Conservation (phyloP, 2,797 vertebrate genomes). For the Lophius americanus region DNA sequence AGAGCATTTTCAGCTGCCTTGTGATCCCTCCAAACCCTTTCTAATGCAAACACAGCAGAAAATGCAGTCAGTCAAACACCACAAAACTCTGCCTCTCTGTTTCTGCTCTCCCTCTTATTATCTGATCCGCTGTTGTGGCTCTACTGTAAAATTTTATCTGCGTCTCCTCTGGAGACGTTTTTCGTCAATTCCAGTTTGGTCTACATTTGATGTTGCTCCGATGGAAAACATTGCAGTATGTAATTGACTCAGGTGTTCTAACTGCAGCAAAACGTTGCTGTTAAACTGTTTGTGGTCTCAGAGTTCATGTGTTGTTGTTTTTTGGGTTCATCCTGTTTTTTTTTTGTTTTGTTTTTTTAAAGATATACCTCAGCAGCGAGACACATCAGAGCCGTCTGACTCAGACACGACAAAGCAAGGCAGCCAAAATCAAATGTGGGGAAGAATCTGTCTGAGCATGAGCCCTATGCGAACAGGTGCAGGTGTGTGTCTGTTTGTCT, state of each 20-base stretch:
- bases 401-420: slow-evolving; percentile 57
- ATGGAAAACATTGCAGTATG: slow-evolving; percentile 30
- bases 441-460: slow-evolving; percentile 72
- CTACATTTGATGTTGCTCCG: slow-evolving; percentile 36
- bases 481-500: slow-evolving; percentile 70
- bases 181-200: slow-evolving; percentile 33
- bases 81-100: slow-evolving; percentile 55
- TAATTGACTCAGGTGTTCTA: slow-evolving; percentile 48
- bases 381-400: slow-evolving; percentile 52
- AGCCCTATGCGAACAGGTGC: slow-evolving; percentile 68
- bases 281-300: slow-evolving; percentile 30
- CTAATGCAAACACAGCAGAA: slow-evolving; percentile 83
- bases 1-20: slow-evolving; percentile 77
- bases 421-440: slow-evolving; percentile 44
- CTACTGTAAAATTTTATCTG: slow-evolving; percentile 48
- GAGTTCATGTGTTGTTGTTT: slow-evolving; percentile 19
- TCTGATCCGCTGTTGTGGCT: slow-evolving; percentile 71
- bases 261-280: slow-evolving; percentile 41
- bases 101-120: slow-evolving; percentile 69
- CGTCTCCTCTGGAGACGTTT: slow-evolving; percentile 40
- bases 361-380: slow-evolving; percentile 9
- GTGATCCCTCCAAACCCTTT: slow-evolving; percentile 81
- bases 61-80: slow-evolving; percentile 66
- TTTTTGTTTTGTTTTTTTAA: slow-evolving; percentile 12
- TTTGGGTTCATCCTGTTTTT: slow-evolving; percentile 26